These are phyloP conservation scores for Chrysemys picta DNA, from an alignment of 2,113 vertebrate species.

Conservation along the genomic window DNA sequence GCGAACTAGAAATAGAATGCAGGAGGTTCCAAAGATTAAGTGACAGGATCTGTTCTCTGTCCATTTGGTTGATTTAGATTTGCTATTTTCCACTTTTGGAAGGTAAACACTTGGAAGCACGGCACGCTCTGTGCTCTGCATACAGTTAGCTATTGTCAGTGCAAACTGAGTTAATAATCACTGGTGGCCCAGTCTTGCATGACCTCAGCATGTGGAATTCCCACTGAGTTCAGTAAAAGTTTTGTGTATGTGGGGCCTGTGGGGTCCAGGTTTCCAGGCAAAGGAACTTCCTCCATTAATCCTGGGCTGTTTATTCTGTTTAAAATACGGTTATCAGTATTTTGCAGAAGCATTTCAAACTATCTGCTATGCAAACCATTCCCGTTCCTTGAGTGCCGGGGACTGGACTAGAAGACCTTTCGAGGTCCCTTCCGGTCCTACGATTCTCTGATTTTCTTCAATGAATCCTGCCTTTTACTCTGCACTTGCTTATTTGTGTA, in stretches of 20 bases:
- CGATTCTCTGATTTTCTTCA: not conserved
- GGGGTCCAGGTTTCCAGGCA: rapidly evolving
- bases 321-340: rapidly evolving
- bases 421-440: not conserved
- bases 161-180: not conserved
- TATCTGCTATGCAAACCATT: not conserved
- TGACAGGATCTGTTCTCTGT: not conserved
- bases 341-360: not conserved
- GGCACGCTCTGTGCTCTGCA: not conserved
- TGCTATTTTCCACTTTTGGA: not conserved
- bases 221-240: not conserved
- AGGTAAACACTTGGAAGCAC: not conserved
- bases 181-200: not conserved
- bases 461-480: not conserved
- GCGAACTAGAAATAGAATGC: not conserved
- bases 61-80: not conserved
- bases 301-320: not conserved
- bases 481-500: not conserved
- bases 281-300: not conserved
- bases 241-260: not conserved
- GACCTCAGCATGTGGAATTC: not conserved
- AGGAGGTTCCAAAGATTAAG: not conserved
- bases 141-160: not conserved
- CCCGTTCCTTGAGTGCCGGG: not conserved
- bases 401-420: not conserved